Percentiles rank a stretch among this genome's conserved stretches.
Evolutionary conservation across 92 coral and sea anemone genomes (phyloP).

Genomic region (Blastomussa wellsi): DNA sequence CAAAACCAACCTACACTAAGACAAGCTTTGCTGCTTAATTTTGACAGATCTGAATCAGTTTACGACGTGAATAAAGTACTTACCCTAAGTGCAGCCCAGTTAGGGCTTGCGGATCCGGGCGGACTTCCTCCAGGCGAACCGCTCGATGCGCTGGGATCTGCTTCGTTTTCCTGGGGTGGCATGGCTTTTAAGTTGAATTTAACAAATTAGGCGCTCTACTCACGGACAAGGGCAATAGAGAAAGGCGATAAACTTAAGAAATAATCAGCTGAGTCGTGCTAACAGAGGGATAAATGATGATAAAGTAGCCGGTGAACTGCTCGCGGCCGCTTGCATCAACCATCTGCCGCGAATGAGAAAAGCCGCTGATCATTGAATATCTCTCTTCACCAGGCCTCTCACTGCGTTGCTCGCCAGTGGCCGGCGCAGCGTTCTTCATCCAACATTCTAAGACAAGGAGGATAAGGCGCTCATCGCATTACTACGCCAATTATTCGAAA

Average conservation of each 20-base stretch:
- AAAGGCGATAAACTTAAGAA: not conserved
- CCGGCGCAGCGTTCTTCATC: no score
- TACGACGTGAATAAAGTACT: constrained; percentile 22
- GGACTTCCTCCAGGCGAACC: not conserved
- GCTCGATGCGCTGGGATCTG: not conserved
- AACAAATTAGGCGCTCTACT: not conserved
- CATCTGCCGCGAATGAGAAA: constrained; percentile 29
- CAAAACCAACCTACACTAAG: not conserved
- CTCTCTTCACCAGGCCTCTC: constrained; percentile 23
- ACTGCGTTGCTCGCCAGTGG: not conserved
- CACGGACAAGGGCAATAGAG: not conserved
- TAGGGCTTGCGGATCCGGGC: constrained; percentile 18
- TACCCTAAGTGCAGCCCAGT: constrained; percentile 64
- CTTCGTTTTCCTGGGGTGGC: constrained; percentile 51
- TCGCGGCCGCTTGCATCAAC: constrained; percentile 33
- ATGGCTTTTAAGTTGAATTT: not conserved
- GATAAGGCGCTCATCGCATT: no score
- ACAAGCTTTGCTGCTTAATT: not conserved
- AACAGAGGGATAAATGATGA: not conserved
- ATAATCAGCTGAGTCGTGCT: not conserved
- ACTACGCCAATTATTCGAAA: no score
- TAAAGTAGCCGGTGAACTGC: not conserved
- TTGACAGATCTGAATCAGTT: not conserved
- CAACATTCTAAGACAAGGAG: no score
- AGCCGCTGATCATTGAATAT: constrained; percentile 26